Evolutionary conservation across 2,888 invertebrate genomes (phyloP).

Genomic region (Chrysolina haemoptera): DNA sequence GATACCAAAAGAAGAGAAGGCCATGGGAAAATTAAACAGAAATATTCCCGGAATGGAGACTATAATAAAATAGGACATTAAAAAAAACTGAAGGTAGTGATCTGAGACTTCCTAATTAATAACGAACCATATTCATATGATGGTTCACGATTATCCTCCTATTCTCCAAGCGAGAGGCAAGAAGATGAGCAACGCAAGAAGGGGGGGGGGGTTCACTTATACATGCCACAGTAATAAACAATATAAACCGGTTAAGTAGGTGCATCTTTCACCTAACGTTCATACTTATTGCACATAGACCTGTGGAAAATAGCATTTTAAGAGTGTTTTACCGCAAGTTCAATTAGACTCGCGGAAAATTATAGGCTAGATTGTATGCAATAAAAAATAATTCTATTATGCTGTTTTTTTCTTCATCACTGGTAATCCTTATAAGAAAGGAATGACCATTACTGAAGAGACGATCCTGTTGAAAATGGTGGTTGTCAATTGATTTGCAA

Average conservation of each 20-base stretch:
- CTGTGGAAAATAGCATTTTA: constrained; percentile 62
- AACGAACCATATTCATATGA: constrained; percentile 45
- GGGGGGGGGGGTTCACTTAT: constrained; percentile 46
- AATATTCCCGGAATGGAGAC: constrained; percentile 46
- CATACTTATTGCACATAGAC: constrained; percentile 62
- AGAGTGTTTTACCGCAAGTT: constrained; percentile 51
- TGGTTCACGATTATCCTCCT: constrained; percentile 49
- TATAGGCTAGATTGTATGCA: constrained; percentile 45
- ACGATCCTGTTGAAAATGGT: too few species aligned
- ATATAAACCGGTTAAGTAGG: constrained; percentile 64
- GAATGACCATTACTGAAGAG: too few species aligned
- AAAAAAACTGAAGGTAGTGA: constrained; percentile 43
- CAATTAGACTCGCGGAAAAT: constrained; percentile 43
- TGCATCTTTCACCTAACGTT: constrained; percentile 58
- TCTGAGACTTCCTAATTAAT: constrained; percentile 53
- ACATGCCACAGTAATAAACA: constrained; percentile 59
- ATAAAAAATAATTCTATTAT: constrained; percentile 33
- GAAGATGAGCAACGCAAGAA: constrained; percentile 53
- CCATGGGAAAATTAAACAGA: constrained; percentile 53
- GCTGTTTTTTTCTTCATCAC: constrained; percentile 22
- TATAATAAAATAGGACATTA: constrained; percentile 42
- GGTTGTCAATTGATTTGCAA: too few species aligned
- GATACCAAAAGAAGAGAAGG: constrained; percentile 50
- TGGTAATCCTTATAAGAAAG: background rate
- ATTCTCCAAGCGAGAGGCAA: constrained; percentile 49